phyloP scores from a whole-genome alignment of 2,113 vertebrate species.

The Thryonomys swinderianus region DNA sequence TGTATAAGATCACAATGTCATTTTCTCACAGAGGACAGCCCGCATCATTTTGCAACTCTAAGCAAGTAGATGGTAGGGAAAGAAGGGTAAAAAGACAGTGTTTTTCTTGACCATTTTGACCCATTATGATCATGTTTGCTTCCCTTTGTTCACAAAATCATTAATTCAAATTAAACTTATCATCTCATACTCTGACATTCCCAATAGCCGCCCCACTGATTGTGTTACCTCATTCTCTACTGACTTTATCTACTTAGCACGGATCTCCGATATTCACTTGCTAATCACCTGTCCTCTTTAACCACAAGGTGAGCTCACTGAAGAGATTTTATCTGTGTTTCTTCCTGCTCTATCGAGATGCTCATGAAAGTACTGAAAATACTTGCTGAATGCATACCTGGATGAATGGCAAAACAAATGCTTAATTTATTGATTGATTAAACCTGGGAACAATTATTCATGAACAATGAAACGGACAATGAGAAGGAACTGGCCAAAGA shows the following conservation, averaged over 20 bases:
- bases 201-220: background rate
- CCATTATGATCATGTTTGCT: background rate
- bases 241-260: background rate
- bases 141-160: background rate
- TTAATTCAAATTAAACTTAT: background rate
- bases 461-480: background rate
- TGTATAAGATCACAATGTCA: background rate
- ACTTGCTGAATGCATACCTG: background rate
- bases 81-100: background rate
- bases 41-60: background rate
- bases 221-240: background rate
- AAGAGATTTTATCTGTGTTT: background rate
- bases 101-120: slow-evolving; percentile 36
- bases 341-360: background rate
- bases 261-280: background rate
- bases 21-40: background rate
- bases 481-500: background rate
- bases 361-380: background rate
- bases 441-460: background rate
- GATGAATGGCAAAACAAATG: background rate
- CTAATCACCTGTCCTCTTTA: background rate
- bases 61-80: background rate
- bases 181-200: background rate
- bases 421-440: slow-evolving; percentile 4
- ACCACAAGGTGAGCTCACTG: background rate